Base-by-base conservation (phyloP, 1,140 invertebrate species). In the Pygmarrhopalites habei region DNA sequence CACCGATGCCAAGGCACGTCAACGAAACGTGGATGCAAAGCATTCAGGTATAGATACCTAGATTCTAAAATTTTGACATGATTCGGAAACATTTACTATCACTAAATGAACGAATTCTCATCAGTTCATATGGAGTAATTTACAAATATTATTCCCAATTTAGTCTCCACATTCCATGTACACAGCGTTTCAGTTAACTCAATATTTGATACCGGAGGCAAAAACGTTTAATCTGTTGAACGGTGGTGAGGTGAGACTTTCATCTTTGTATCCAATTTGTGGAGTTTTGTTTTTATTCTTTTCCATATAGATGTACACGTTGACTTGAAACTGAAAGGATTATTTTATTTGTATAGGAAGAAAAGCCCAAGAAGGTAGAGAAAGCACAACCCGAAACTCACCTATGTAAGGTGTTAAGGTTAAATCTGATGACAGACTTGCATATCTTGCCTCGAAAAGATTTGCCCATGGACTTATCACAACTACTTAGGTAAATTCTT, bases 181-280 rank as follows among this genome's bases (percentile, higher is more conserved):
- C 46, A 80, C 82, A 30, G 78, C 79, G 26, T 78, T 86, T 43
- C 78, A 79, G 41, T 71, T 92, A 35, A 86, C 87, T 1, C 81
- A 85, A 21, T 86, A 85, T 72, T 79, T 79, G 57, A 74, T 87
- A 53, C 88, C 88, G n/a, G 80, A 85, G 72, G 83, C 84, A 41
- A 80, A 82, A 71, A 81, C 84, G 26, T 89, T 89, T 73, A 90
- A 89, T 74, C 78, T 92, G 41, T 76, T 91, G 81, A 30, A 79
- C 80, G n/a, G 78, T 78, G 68, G 32, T 35, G 32, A 70, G 72
- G 57, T 72, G 63, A 65, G 57, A 47, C 3, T 19, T 53, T 17
- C 12, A 5, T 41, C 14, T 49, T 49, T 35, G 26, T 47, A 47
- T 58, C n/a, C 32, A 64, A 43, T 12, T 71, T 14, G 26, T 23